These are phyloP conservation scores for Hyla sarda DNA, from an alignment of 2,113 vertebrate species.

Conservation along the genomic window DNA sequence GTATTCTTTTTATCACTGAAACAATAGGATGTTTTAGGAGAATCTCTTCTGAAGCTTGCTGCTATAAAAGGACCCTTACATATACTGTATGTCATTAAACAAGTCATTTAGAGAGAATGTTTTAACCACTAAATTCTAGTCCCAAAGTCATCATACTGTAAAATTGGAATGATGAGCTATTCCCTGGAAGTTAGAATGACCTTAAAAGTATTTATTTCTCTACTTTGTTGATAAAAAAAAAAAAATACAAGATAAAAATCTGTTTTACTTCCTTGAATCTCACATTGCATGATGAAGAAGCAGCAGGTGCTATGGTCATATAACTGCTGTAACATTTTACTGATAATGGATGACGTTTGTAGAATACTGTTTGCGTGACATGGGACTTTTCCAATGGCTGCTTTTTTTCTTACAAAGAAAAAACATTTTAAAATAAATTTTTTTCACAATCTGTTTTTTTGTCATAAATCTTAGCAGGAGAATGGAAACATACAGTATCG, in stretches of 20 bases:
- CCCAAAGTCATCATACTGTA: conserved; percentile 1
- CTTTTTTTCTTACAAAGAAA: conserved; percentile 60
- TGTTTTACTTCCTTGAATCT: conserved; percentile 50
- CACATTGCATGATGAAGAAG: conserved; percentile 53
- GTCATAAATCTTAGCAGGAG: conserved; percentile 30
- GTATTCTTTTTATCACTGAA: neutral
- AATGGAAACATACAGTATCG: neutral
- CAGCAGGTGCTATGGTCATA: conserved; percentile 55
- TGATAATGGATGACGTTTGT: conserved; percentile 58
- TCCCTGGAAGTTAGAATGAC: conserved; percentile 36
- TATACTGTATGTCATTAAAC: conserved; percentile 18
- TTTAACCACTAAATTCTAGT: conserved; percentile 56
- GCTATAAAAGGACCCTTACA: conserved; percentile 9
- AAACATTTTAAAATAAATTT: conserved; percentile 58
- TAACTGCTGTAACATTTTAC: conserved; percentile 56
- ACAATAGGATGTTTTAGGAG: neutral
- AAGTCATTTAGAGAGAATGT: conserved; percentile 29
- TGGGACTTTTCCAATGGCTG: conserved; percentile 56
- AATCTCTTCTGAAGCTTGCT: conserved; percentile 31
- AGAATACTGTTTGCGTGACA: conserved; percentile 53
- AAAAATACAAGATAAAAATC: neutral
- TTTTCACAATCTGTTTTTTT: conserved; percentile 57
- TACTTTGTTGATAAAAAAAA: conserved; percentile 25
- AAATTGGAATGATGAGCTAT: conserved; percentile 13
- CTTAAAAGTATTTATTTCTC: conserved; percentile 47